Percentiles rank a stretch among this genome's conserved stretches.
Conservation (phyloP, 2,113 vertebrate genomes). For the Thamnaconus septentrionalis region DNA sequence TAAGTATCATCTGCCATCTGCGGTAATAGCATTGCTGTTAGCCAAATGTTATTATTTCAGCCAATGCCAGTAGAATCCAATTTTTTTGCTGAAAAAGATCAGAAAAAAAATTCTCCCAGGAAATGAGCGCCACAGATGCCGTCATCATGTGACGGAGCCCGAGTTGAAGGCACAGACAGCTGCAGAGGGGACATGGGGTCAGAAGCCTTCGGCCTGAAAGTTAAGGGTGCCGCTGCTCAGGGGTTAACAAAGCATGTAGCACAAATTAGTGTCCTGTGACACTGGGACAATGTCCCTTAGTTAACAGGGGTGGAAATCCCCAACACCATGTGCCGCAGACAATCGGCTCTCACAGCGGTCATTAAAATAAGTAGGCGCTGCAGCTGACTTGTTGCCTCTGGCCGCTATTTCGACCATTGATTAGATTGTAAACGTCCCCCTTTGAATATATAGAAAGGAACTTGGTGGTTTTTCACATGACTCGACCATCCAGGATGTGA, state of each 20-base stretch:
- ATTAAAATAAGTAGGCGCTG: slow-evolving; percentile 22
- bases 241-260: slow-evolving; percentile 42
- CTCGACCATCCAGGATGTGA: neutral
- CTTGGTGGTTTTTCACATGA: neutral
- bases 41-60: slow-evolving; percentile 75
- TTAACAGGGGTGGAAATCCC: slow-evolving; percentile 65
- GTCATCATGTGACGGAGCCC: slow-evolving; percentile 39
- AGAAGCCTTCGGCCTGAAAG: slow-evolving; percentile 15
- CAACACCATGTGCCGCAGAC: slow-evolving; percentile 38
- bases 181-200: slow-evolving; percentile 31
- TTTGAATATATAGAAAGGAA: slow-evolving; percentile 3
- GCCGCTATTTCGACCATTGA: slow-evolving; percentile 9
- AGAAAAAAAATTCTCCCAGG: too few relatives aligned
- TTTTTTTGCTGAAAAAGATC: too few relatives aligned
- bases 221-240: slow-evolving; percentile 21
- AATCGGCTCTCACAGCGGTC: slow-evolving; percentile 34
- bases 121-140: neutral
- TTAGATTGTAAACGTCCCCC: slow-evolving; percentile 14
- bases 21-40: slow-evolving; percentile 73
- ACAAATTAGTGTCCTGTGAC: slow-evolving; percentile 74
- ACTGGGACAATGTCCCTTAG: slow-evolving; percentile 50
- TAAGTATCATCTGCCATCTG: slow-evolving; percentile 49
- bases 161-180: slow-evolving; percentile 24
- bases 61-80: too few relatives aligned
- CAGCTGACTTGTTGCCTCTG: slow-evolving; percentile 12